Evolutionary conservation across 2,113 vertebrate genomes (phyloP).

Genomic region (Tachysurus fulvidraco): DNA sequence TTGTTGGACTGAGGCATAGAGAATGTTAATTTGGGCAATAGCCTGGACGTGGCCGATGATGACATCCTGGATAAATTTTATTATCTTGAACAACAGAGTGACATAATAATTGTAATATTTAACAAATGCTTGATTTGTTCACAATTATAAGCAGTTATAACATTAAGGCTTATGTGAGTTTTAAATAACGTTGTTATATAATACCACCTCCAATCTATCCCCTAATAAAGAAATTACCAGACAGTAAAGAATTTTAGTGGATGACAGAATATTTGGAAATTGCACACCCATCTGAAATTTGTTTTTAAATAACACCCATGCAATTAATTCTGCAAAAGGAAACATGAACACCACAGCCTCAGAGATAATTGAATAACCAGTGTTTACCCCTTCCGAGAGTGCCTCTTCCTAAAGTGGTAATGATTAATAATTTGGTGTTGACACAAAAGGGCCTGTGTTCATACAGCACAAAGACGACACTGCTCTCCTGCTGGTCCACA

Average conservation of each 20-base stretch:
- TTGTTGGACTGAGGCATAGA: not conserved
- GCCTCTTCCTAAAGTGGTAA: slow-evolving; percentile 57
- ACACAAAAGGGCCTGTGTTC: slow-evolving; percentile 67
- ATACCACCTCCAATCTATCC: no score
- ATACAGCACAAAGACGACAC: slow-evolving; percentile 58
- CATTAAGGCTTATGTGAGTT: not conserved
- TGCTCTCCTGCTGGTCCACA: slow-evolving; percentile 54
- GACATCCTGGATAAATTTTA: not conserved
- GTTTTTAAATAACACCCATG: slow-evolving; percentile 44
- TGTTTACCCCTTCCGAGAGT: slow-evolving; percentile 49
- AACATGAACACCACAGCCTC: slow-evolving; percentile 37
- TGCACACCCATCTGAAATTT: slow-evolving; percentile 21
- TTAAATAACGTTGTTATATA: not conserved
- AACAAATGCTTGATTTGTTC: not conserved
- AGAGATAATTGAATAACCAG: slow-evolving; percentile 50
- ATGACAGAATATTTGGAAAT: not conserved
- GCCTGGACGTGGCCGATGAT: not conserved
- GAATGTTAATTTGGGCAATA: not conserved
- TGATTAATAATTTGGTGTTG: slow-evolving; percentile 61
- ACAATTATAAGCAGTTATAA: not conserved
- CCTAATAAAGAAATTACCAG: not conserved
- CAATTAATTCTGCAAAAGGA: slow-evolving; percentile 46
- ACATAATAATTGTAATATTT: not conserved
- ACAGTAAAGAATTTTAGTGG: not conserved
- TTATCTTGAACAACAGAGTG: not conserved